These are phyloP conservation scores for Machaerirhynchus nigripectus DNA, from an alignment of 2,113 vertebrate genomes.

Conservation along the genomic window DNA sequence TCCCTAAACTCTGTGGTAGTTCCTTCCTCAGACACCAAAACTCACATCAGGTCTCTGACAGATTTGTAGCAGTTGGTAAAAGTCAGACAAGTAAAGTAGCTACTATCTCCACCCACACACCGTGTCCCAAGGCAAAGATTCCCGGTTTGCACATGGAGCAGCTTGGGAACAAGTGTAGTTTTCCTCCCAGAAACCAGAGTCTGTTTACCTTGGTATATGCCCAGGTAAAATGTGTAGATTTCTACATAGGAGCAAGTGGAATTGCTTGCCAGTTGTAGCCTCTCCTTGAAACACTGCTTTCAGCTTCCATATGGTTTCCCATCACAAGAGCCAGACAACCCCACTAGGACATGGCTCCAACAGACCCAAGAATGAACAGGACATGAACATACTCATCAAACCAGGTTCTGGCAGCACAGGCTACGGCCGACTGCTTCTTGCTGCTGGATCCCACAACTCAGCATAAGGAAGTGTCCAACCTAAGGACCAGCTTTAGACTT, in stretches of 20 bases:
- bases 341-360: neutral
- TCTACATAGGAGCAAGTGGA: neutral
- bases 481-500: neutral
- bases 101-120: neutral
- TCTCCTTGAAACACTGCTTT: neutral
- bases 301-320: neutral
- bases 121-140: neutral
- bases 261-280: neutral
- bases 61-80: neutral
- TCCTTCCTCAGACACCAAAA: neutral
- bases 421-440: neutral
- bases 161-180: neutral
- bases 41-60: neutral
- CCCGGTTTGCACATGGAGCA: neutral
- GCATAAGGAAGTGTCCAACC: neutral
- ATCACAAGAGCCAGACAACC: neutral
- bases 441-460: neutral
- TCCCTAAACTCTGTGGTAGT: neutral
- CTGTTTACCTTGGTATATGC: neutral
- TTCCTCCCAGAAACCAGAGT: neutral
- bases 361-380: neutral
- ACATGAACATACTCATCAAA: rapidly evolving
- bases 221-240: neutral
- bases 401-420: neutral
- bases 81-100: neutral